Percentiles rank a stretch among this genome's conserved stretches.
These are phyloP conservation scores for Erpetoichthys calabaricus DNA, from an alignment of 2,797 vertebrate species.

Conservation along the genomic window DNA sequence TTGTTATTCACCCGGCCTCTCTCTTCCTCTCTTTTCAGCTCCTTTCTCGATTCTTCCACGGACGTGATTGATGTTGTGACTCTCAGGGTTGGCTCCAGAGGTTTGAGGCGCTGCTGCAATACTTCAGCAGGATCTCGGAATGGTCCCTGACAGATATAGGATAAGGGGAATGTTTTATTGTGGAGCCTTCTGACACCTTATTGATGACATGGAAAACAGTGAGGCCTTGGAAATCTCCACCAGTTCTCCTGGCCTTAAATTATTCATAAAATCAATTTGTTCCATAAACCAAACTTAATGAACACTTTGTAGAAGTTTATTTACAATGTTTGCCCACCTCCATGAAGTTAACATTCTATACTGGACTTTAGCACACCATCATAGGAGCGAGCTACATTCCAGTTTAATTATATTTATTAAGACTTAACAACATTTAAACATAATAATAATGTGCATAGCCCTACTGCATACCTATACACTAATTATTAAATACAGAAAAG, in stretches of 20 bases:
- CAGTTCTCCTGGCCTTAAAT: slow-evolving; percentile 20
- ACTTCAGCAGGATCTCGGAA: slow-evolving; percentile 55
- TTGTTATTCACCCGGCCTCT: slow-evolving; percentile 33
- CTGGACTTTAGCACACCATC: too few relatives aligned
- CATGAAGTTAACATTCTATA: too few relatives aligned
- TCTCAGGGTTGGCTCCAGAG: slow-evolving; percentile 55
- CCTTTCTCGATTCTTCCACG: slow-evolving; percentile 42
- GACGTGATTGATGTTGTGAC: slow-evolving; percentile 52
- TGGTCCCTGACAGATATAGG: slow-evolving; percentile 51
- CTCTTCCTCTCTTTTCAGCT: slow-evolving; percentile 36
- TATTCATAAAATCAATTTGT: slow-evolving; percentile 20
- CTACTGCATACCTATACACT: too few relatives aligned
- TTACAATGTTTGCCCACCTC: too few relatives aligned
- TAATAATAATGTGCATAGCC: too few relatives aligned
- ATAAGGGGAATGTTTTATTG: slow-evolving; percentile 23
- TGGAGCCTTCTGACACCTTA: slow-evolving; percentile 12
- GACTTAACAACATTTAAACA: too few relatives aligned
- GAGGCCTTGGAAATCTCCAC: slow-evolving; percentile 15
- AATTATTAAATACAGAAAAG: too few relatives aligned
- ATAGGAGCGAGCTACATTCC: too few relatives aligned
- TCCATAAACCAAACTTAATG: background rate
- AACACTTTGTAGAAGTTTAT: too few relatives aligned
- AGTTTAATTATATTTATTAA: too few relatives aligned
- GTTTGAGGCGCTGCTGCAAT: slow-evolving; percentile 54
- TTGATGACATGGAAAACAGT: slow-evolving; percentile 19